These are phyloP conservation scores for Ictalurus furcatus DNA, from an alignment of 2,113 vertebrate genomes.

Conservation along the genomic window DNA sequence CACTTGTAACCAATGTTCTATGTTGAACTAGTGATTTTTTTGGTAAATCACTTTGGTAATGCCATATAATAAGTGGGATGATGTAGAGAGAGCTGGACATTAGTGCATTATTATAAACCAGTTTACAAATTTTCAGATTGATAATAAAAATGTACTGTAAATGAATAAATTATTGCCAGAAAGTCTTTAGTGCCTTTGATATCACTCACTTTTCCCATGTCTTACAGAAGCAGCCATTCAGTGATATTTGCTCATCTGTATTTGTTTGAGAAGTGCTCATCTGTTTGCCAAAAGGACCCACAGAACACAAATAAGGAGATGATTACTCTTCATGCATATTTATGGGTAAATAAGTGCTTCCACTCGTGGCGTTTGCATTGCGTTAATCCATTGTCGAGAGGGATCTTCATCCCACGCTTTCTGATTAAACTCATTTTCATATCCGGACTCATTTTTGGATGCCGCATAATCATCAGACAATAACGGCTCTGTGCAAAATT, in stretches of 20 bases:
- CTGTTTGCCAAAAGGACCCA: constrained; percentile 62
- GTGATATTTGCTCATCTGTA: constrained; percentile 65
- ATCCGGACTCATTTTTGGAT: constrained; percentile 41
- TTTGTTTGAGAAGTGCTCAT: constrained; percentile 64
- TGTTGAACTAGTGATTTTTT: not conserved
- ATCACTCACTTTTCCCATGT: not conserved
- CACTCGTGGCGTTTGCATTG: constrained; percentile 69
- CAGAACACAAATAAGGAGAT: constrained; percentile 71
- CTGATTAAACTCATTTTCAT: constrained; percentile 56
- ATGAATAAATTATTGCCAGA: not conserved
- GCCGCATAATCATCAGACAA: constrained; percentile 38
- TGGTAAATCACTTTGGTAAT: not conserved
- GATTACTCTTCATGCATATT: constrained; percentile 76
- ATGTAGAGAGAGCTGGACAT: not conserved
- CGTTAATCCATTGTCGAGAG: constrained; percentile 66
- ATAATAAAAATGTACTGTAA: too few relatives aligned
- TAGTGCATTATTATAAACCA: not conserved
- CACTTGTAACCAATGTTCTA: not conserved
- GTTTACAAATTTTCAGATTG: not conserved
- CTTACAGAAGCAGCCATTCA: constrained; percentile 32
- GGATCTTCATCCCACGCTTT: constrained; percentile 56
- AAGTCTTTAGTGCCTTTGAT: constrained; percentile 42
- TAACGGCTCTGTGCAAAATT: constrained; percentile 25
- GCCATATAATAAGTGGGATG: not conserved
- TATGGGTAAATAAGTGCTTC: constrained; percentile 67